Evolutionary conservation across 2,797 vertebrate species (phyloP).

Genomic region (Sarcoramphus papa): DNA sequence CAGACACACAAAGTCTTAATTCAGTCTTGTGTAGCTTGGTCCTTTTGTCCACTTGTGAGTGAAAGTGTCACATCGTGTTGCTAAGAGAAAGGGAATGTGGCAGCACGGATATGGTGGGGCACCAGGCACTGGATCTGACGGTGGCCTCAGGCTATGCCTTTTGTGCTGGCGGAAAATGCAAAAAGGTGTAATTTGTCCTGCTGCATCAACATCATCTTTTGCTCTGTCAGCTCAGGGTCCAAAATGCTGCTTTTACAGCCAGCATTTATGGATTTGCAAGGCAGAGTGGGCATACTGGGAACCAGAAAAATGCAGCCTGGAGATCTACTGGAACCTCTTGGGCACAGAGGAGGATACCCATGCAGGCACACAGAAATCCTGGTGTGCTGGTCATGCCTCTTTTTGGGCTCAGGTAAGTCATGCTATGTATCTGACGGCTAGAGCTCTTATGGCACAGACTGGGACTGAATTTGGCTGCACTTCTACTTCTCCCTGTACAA

Average conservation of each 20-base stretch:
- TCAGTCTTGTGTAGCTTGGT: not conserved
- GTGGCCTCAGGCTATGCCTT: not conserved
- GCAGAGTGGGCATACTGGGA: not conserved
- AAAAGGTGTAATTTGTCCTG: not conserved
- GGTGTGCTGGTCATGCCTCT: not conserved
- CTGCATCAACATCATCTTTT: not conserved
- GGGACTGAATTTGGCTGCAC: not conserved
- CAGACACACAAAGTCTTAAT: not conserved
- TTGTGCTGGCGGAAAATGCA: not conserved
- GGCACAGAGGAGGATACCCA: not conserved
- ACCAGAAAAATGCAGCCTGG: not conserved
- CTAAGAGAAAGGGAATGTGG: not conserved
- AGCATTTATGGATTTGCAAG: not conserved
- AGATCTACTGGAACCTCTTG: not conserved
- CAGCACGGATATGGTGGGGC: not conserved
- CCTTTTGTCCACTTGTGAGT: not conserved
- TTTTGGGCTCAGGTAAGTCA: not conserved
- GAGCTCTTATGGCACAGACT: not conserved
- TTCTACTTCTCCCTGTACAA: not conserved
- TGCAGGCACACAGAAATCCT: not conserved
- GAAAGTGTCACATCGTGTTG: conserved; percentile 45
- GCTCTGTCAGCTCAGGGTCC: not conserved
- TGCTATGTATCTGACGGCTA: not conserved
- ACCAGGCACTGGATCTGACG: not conserved
- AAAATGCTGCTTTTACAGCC: not conserved